These are phyloP conservation scores for Eulacestoma nigropectus DNA, from an alignment of 2,113 vertebrate genomes.

Conservation along the genomic window DNA sequence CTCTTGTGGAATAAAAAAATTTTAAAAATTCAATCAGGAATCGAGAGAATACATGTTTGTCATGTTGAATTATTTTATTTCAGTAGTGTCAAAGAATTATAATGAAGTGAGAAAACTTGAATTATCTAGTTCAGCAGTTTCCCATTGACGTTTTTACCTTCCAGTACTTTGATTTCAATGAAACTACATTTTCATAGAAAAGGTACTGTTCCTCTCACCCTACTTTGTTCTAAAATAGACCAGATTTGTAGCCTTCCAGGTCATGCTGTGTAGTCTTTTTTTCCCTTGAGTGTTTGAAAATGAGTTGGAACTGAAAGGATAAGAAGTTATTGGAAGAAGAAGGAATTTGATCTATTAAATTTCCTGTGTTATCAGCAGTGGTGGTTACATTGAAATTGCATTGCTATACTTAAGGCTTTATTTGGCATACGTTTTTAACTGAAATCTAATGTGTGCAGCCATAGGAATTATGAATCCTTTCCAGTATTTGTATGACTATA, in stretches of 20 bases:
- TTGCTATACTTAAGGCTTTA: neutral
- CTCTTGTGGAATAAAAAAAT: neutral
- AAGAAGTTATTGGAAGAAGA: neutral
- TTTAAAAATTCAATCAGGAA: neutral
- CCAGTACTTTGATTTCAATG: conserved; percentile 23
- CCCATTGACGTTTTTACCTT: neutral
- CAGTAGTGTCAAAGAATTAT: neutral
- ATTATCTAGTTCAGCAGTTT: conserved; percentile 21
- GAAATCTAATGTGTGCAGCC: neutral
- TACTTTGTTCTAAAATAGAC: conserved; percentile 30
- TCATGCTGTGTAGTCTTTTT: conserved; percentile 1
- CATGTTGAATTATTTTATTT: neutral
- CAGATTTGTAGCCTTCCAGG: neutral
- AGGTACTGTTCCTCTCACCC: neutral
- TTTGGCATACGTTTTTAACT: neutral
- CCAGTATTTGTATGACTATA: neutral
- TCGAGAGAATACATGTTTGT: neutral
- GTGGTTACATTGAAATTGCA: neutral
- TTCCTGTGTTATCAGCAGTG: neutral
- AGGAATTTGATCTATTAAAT: conserved; percentile 18
- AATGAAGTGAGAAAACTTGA: neutral
- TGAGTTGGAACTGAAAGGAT: conserved; percentile 1
- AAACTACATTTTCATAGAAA: conserved; percentile 30
- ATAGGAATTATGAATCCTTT: neutral
- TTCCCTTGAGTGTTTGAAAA: conserved; percentile 30